phyloP scores from a whole-genome alignment of 2,113 vertebrate species.

The Balaenoptera acutorostrata region DNA sequence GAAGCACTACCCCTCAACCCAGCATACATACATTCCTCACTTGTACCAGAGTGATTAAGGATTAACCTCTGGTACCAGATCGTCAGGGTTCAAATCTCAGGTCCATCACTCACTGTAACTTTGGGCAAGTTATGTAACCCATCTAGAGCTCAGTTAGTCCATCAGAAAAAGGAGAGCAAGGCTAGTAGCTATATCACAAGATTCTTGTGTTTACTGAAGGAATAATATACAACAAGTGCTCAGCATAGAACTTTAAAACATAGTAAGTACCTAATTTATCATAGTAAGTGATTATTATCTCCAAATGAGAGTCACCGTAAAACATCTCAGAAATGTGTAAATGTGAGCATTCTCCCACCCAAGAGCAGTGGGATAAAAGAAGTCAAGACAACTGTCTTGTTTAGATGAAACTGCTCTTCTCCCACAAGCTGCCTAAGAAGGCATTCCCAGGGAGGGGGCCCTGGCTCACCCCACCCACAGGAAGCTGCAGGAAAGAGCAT shows the following conservation, averaged over 20 bases:
- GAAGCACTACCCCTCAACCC: neutral
- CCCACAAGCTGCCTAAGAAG: neutral
- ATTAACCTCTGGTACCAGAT: neutral
- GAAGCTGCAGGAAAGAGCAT: neutral
- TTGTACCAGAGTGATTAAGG: neutral
- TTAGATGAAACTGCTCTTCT: neutral
- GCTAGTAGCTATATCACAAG: neutral
- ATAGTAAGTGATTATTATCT: neutral
- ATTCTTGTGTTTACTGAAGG: neutral
- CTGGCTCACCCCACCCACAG: neutral
- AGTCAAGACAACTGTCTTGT: neutral
- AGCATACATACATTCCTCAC: accelerated
- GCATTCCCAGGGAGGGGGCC: neutral
- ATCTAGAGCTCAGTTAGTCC: neutral
- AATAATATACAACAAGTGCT: neutral
- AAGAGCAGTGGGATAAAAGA: neutral
- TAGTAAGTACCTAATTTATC: neutral
- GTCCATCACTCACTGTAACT: neutral
- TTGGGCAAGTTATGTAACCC: neutral
- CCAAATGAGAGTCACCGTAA: neutral
- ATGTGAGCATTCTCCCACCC: neutral
- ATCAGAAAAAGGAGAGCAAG: neutral
- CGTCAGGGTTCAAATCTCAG: neutral
- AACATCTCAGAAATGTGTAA: neutral
- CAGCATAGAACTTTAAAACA: neutral